Evolutionary conservation across 2,888 invertebrate species (phyloP).

Genomic region (Patella depressa): DNA sequence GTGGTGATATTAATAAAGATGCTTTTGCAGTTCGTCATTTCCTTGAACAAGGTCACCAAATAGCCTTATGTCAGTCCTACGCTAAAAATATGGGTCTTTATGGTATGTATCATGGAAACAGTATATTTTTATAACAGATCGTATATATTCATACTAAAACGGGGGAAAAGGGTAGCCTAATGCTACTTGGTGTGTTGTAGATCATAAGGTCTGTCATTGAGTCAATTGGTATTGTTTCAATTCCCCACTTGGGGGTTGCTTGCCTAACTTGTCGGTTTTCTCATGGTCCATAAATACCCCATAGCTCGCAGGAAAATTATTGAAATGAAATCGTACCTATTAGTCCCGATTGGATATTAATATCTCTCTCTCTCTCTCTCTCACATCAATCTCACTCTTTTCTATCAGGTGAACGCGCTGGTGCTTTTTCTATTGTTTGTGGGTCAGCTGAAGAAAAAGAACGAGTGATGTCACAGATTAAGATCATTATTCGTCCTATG

Average conservation of each 20-base stretch:
- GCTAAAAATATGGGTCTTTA: slow-evolving; percentile 97
- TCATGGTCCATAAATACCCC: no score
- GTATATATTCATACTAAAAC: no score
- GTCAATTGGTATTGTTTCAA: no score
- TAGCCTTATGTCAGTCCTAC: slow-evolving; percentile 92
- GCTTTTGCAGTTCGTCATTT: slow-evolving; percentile 91
- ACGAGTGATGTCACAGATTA: slow-evolving; percentile 89
- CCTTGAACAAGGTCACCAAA: slow-evolving; percentile 87
- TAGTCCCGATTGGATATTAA: neutral
- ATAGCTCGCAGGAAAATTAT: no score
- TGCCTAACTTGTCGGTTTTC: no score
- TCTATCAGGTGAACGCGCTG: slow-evolving; percentile 87
- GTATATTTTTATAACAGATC: no score
- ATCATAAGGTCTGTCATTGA: no score
- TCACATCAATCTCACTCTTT: no score
- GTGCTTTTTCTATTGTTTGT: slow-evolving; percentile 87
- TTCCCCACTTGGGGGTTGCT: no score
- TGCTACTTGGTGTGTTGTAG: no score
- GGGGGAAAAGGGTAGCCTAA: no score
- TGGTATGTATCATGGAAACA: slow-evolving; percentile 71
- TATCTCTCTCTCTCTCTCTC: neutral
- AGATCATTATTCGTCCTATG: slow-evolving; percentile 94
- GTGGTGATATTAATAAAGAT: slow-evolving; percentile 86
- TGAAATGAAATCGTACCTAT: no score
- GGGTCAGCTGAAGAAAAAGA: slow-evolving; percentile 83